Evolutionary conservation across 2,888 invertebrate species (phyloP).

Genomic region (Mesorhabditis belari): DNA sequence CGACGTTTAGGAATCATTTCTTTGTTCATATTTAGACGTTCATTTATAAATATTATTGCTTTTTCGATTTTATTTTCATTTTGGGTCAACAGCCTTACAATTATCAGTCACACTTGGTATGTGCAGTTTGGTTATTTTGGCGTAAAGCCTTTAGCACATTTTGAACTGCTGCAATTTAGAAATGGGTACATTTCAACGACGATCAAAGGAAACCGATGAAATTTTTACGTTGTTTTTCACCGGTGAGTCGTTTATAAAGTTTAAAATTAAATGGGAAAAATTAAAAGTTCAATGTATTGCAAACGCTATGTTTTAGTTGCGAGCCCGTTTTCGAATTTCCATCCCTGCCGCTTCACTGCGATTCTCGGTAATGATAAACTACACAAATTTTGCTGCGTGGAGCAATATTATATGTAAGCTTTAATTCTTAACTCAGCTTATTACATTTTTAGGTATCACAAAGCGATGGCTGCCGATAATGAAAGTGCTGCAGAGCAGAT

Average conservation of each 20-base stretch:
- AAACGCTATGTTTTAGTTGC: constrained; percentile 7
- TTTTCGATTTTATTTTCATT: background rate
- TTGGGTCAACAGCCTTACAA: no score
- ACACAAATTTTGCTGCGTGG: constrained; percentile 6
- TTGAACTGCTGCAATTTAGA: no score
- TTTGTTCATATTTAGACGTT: background rate
- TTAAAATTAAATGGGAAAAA: no score
- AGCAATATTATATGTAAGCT: constrained; percentile 11
- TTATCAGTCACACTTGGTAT: no score
- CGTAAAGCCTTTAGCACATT: no score
- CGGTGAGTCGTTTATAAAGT: no score
- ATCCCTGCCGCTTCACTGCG: constrained; percentile 7
- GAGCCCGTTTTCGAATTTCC: constrained; percentile 11
- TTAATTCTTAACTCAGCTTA: background rate
- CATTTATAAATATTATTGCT: background rate
- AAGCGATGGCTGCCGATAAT: background rate
- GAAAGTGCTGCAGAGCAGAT: background rate
- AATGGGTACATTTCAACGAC: background rate
- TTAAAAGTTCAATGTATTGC: no score
- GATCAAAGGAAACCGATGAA: background rate
- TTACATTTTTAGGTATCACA: background rate
- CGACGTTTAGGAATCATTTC: constrained; percentile 26
- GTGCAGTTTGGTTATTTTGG: no score
- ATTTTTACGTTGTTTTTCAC: background rate
- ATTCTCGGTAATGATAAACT: background rate